phyloP scores from a whole-genome alignment of 1,140 invertebrate genomes.

The Ceratitis capitata region DNA sequence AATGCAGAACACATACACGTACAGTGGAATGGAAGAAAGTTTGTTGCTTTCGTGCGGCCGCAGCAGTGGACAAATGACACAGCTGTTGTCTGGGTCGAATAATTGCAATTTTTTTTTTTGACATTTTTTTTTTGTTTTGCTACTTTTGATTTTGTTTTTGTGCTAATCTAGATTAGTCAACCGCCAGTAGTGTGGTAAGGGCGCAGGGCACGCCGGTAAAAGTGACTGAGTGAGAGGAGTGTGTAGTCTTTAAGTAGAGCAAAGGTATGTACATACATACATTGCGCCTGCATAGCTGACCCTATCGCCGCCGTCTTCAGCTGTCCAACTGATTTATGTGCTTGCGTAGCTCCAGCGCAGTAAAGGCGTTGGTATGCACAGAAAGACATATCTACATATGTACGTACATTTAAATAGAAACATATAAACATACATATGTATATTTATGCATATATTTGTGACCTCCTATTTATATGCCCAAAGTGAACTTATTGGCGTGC shows the following conservation, averaged over 20 bases:
- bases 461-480: too few relatives aligned
- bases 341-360: background rate
- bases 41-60: background rate
- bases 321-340: slow-evolving; percentile 17
- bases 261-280: too few relatives aligned
- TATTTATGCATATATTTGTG: too few relatives aligned
- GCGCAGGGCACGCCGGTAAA: background rate
- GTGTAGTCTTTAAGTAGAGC: background rate
- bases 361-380: background rate
- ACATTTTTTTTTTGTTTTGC: too few relatives aligned
- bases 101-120: too few relatives aligned
- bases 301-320: background rate
- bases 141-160: too few relatives aligned
- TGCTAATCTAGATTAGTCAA: background rate
- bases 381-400: too few relatives aligned
- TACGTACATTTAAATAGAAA: too few relatives aligned
- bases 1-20: too few relatives aligned
- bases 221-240: background rate
- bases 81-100: background rate
- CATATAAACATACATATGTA: too few relatives aligned
- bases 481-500: slow-evolving; percentile 11
- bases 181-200: too few relatives aligned
- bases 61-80: background rate
- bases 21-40: background rate
- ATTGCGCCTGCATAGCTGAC: background rate